Base-by-base conservation (phyloP, 2,888 invertebrate species). In the Caenorhabditis panamensis region DNA sequence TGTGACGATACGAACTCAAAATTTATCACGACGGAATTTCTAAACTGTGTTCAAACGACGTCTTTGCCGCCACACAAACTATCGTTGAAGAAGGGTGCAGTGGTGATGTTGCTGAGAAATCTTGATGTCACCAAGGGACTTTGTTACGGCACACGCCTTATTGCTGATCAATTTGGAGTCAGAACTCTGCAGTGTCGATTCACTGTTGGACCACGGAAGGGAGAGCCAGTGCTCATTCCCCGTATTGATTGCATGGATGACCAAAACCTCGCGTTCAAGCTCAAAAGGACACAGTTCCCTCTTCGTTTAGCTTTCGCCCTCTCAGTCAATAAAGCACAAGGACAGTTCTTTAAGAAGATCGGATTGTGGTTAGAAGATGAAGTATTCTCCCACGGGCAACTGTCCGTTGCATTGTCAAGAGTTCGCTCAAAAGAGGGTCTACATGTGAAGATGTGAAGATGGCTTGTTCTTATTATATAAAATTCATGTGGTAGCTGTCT, bases 91-190 rank as follows among this genome's bases (percentile, higher is more conserved):
- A 41, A 13, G 2, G 41, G 41, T 11, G 28, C 28, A 1, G 36
- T 61, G 8, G 20, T 61, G 20, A 64, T 64, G 51, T 24, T 64
- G 0, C 37, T 64, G 1, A 18, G 53, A 1, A 64, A 64, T 18
- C 20, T 63, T 0, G 63, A 49, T 36, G 63, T 64, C 4, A 6
- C 3, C 2, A 31, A n/a, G 5, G 31, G 24, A 1, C 31, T 64
- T 1, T 64, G 64, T 31, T 53, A 64, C n/a, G 64, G 64, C 0
- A 63, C 63, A 5, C 2, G 49, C n/a, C n/a, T n/a, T n/a, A n/a
- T n/a, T n/a, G n/a, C n/a, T n/a, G n/a, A n/a, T n/a, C 28, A 22
- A n/a, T 53, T 64, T 51, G 64, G 64, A 1, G n/a, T 18, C 13
- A 41, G 9, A 9, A 41, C 2, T 16, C 13, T 9, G 16, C 2